Conservation (phyloP, 2,113 vertebrate genomes). For the Cricetomys ansorgei region DNA sequence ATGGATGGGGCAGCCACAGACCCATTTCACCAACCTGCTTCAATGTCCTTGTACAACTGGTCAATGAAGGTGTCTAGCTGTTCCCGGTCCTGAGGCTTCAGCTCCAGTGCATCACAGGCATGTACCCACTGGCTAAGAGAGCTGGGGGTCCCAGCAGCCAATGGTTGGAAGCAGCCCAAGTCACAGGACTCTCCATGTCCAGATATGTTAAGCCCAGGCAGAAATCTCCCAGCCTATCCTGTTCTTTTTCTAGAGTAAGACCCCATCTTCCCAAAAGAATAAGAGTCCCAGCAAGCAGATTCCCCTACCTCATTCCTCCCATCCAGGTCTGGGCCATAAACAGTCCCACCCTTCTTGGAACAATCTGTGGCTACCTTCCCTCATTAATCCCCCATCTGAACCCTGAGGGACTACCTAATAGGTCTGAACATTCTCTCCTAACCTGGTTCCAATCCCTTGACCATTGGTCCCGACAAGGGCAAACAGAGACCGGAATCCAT, state of each 20-base stretch:
- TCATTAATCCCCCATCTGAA: neutral
- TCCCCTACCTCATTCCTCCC: neutral
- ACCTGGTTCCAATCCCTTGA: conserved; percentile 99
- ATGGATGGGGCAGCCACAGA: neutral
- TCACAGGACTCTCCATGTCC: conserved; percentile 49
- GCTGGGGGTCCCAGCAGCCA: conserved; percentile 81
- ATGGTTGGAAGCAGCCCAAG: neutral
- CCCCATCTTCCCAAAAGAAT: neutral
- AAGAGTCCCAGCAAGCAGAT: conserved; percentile 10
- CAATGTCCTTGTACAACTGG: conserved; percentile 98
- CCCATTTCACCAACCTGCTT: conserved; percentile 91
- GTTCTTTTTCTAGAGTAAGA: conserved; percentile 8
- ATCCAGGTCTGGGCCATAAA: neutral
- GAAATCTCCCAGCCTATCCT: neutral
- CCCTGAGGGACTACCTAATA: neutral
- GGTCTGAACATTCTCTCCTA: conserved; percentile 60
- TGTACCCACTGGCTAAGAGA: conserved; percentile 99
- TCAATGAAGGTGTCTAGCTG: conserved; percentile 96
- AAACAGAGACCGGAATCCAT: conserved; percentile 97
- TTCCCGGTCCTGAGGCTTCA: conserved; percentile 93
- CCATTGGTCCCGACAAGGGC: conserved; percentile 98
- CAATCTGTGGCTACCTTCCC: conserved; percentile 5
- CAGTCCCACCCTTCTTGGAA: neutral
- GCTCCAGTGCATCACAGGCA: conserved; percentile 93
- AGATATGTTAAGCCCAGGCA: conserved; percentile 14